These are phyloP conservation scores for Helogale parvula DNA, from an alignment of 2,113 vertebrate genomes.

Conservation along the genomic window DNA sequence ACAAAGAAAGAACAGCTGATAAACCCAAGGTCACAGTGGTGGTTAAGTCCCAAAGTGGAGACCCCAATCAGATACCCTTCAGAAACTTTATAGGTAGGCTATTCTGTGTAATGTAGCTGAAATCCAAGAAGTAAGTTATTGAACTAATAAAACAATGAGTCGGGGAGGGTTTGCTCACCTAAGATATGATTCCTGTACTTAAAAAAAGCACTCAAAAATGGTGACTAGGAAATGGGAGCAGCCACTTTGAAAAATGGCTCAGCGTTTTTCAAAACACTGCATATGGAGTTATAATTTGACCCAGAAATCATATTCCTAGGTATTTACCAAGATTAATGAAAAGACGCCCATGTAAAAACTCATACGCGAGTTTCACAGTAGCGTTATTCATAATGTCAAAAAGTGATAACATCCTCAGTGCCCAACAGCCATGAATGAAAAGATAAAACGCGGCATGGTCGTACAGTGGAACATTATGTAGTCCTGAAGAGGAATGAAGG, in stretches of 20 bases:
- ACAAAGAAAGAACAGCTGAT: neutral
- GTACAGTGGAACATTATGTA: accelerated
- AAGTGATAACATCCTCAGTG: neutral
- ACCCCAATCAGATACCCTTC: neutral
- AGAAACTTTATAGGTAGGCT: neutral
- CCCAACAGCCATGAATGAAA: neutral
- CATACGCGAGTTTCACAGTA: accelerated
- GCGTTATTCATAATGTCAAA: neutral
- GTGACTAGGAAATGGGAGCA: no score
- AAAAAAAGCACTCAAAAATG: neutral
- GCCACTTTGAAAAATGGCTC: neutral
- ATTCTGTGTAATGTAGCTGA: no score
- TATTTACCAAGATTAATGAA: neutral
- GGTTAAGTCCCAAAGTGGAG: neutral
- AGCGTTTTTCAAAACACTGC: neutral
- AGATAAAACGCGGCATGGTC: no score
- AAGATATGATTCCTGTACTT: neutral
- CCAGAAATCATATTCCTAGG: neutral
- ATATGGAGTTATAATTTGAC: accelerated
- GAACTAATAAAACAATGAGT: neutral
- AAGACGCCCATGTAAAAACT: accelerated
- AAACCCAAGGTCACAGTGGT: neutral
- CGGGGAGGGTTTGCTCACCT: neutral
- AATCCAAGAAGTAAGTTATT: neutral
- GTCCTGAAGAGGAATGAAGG: neutral